These are phyloP conservation scores for Drosophila subquinaria DNA, from an alignment of 2,888 invertebrate species.

Conservation along the genomic window DNA sequence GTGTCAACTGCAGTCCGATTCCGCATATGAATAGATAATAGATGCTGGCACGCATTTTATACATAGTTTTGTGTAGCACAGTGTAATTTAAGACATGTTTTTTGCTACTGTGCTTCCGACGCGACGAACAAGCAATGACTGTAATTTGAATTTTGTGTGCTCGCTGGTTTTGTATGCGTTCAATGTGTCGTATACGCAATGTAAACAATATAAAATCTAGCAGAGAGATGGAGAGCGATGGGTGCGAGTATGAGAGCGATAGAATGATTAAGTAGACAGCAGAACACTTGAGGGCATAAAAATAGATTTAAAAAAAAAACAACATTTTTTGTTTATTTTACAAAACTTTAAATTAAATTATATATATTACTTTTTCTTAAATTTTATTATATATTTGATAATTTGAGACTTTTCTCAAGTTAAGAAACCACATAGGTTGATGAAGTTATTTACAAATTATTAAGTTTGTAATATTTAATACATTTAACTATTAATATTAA, in stretches of 20 bases:
- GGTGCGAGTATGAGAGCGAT: not conserved
- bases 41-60: slow-evolving; percentile 6
- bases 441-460: too few species aligned
- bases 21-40: not conserved
- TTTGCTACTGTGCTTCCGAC: not conserved
- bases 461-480: too few species aligned
- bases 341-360: too few species aligned
- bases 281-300: slow-evolving; percentile 7
- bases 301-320: not conserved
- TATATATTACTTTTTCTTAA: too few species aligned
- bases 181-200: slow-evolving; percentile 57
- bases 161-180: slow-evolving; percentile 44
- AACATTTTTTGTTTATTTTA: not conserved
- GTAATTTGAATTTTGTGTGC: slow-evolving; percentile 12
- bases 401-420: too few species aligned
- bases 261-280: slow-evolving; percentile 2
- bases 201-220: slow-evolving; percentile 27
- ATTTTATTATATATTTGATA: too few species aligned
- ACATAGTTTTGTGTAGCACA: not conserved
- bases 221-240: not conserved
- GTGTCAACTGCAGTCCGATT: not conserved
- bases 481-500: too few species aligned
- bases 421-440: too few species aligned
- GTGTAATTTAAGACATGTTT: slow-evolving; percentile 33
- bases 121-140: slow-evolving; percentile 46